phyloP scores from a whole-genome alignment of 2,888 invertebrate species.

The Heliconius cydno region DNA sequence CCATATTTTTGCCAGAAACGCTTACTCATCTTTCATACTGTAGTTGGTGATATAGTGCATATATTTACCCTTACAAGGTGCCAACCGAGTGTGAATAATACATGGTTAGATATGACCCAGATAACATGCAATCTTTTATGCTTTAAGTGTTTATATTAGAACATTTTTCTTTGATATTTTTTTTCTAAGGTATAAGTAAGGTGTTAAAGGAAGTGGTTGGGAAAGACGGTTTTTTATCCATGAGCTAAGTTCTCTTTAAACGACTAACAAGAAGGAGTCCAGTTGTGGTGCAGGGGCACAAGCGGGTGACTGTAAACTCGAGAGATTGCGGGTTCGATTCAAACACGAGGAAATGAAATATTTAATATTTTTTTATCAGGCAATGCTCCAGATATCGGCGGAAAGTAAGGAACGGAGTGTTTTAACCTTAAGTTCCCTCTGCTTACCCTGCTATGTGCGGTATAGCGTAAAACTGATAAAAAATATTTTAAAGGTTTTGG shows the following conservation, averaged over 20 bases:
- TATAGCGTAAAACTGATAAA: no score
- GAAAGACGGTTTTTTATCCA: not conserved
- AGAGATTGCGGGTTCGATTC: no score
- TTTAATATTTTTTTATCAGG: no score
- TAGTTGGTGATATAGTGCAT: slow-evolving; percentile 44
- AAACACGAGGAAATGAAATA: no score
- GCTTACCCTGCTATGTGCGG: no score
- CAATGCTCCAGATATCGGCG: no score
- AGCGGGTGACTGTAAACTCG: no score
- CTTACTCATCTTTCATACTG: slow-evolving; percentile 38
- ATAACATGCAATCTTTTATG: slow-evolving; percentile 34
- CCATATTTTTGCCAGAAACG: slow-evolving; percentile 34
- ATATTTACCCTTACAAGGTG: slow-evolving; percentile 40
- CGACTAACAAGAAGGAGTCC: not conserved
- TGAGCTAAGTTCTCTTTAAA: not conserved
- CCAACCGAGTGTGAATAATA: slow-evolving; percentile 43
- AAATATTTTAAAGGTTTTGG: no score
- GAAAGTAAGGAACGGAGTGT: no score
- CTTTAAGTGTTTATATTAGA: slow-evolving; percentile 23
- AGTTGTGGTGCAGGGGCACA: no score
- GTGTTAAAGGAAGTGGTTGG: not conserved
- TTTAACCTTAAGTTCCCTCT: no score
- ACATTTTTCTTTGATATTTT: not conserved
- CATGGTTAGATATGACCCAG: slow-evolving; percentile 39
- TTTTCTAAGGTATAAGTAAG: not conserved